phyloP scores from a whole-genome alignment of 1,140 invertebrate genomes.

The Sycobia sp. region DNA sequence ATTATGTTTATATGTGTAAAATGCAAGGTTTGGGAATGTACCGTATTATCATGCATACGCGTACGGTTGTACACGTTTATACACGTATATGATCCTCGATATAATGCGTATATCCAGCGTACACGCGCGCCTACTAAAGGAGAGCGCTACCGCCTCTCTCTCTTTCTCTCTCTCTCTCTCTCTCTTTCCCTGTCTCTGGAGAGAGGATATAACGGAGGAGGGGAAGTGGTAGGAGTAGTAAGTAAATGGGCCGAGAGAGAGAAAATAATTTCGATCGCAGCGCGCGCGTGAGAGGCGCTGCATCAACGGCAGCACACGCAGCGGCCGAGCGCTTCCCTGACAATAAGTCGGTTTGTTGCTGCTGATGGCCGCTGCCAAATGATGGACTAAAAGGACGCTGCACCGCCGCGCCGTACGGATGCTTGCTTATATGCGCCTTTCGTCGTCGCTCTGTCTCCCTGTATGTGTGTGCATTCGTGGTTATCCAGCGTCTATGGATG shows the following conservation, averaged over 20 bases:
- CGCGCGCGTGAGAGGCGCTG: slow-evolving; percentile 16
- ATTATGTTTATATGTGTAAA: too few relatives aligned
- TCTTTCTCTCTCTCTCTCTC: too few relatives aligned
- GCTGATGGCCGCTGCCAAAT: too few relatives aligned
- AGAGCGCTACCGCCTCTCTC: too few relatives aligned
- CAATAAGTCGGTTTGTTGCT: slow-evolving; percentile 36
- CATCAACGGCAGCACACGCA: slow-evolving; percentile 11
- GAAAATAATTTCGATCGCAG: slow-evolving; percentile 32
- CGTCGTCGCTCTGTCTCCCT: not conserved
- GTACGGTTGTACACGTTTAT: not conserved
- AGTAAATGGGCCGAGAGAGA: not conserved
- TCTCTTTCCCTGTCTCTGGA: too few relatives aligned
- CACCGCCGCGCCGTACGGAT: too few relatives aligned
- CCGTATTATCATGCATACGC: not conserved
- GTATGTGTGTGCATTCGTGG: too few relatives aligned
- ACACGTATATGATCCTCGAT: not conserved
- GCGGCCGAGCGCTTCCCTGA: slow-evolving; percentile 27
- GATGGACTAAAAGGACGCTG: slow-evolving; percentile 35
- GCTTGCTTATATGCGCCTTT: not conserved
- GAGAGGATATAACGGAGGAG: too few relatives aligned
- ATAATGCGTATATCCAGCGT: not conserved
- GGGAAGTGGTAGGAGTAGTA: too few relatives aligned
- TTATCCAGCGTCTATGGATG: not conserved
- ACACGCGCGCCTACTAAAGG: not conserved
- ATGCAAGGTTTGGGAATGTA: too few relatives aligned